Evolutionary conservation across 2,888 invertebrate genomes (phyloP).

Genomic region (Eristalinus aeneus): DNA sequence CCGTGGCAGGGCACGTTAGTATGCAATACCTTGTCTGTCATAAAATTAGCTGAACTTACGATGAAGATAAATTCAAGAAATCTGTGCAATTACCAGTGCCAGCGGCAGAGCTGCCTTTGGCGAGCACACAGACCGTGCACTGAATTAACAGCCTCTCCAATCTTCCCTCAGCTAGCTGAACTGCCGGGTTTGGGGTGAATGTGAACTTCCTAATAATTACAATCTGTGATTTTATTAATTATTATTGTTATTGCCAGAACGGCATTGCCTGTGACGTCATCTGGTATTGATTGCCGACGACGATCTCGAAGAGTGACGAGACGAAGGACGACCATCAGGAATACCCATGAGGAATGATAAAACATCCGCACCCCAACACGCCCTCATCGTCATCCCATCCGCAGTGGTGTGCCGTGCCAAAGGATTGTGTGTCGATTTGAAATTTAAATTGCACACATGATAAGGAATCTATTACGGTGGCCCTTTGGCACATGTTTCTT

Average conservation of each 20-base stretch:
- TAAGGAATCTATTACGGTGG: constrained; percentile 35
- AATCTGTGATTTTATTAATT: constrained; percentile 71
- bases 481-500: constrained; percentile 47
- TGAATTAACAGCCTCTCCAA: constrained; percentile 50
- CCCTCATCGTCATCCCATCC: neutral
- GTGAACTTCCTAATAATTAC: constrained; percentile 62
- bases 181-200: constrained; percentile 26
- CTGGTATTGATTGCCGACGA: constrained; percentile 64
- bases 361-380: constrained; percentile 1
- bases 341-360: constrained; percentile 67
- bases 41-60: constrained; percentile 71
- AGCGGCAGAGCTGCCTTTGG: neutral
- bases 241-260: constrained; percentile 65
- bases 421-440: constrained; percentile 66
- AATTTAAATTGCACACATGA: constrained; percentile 69
- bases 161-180: constrained; percentile 3
- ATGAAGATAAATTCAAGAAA: constrained; percentile 67
- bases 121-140: constrained; percentile 51
- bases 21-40: constrained; percentile 69
- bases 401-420: constrained; percentile 31
- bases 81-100: constrained; percentile 66
- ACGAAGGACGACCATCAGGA: constrained; percentile 35
- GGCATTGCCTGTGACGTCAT: constrained; percentile 67
- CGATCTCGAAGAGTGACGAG: constrained; percentile 1
- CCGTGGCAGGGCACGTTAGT: constrained; percentile 58